Base-by-base conservation (phyloP, 2,797 vertebrate genomes). In the Gila robusta region DNA sequence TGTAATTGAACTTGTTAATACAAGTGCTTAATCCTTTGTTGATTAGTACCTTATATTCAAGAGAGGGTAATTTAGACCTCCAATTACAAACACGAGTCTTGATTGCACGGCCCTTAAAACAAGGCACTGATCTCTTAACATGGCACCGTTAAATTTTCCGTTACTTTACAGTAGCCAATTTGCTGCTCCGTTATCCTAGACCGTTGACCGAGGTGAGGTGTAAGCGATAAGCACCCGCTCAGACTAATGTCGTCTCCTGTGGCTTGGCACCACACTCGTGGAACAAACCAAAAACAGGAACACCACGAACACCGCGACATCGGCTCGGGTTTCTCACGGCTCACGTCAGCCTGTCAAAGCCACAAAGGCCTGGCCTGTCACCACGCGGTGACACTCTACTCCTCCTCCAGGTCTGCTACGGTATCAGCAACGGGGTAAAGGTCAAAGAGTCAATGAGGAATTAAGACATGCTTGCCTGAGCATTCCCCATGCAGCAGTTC, bases 1-100 rank as follows among this genome's bases (percentile, higher is more conserved):
- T 94, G 96, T 96, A 97, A 98, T 97, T 98, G 97, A 97, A 97
- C 95, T 95, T 94, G 94, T 94, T 95, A 96, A 95, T 96, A 95
- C 94, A 96, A 96, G 95, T 95, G 95, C 94, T 97, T 96, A 94
- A 96, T 96, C 96, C 95, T 96, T 92, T 92, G 94, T 96, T 97
- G 95, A 98, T 98, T 97, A 97, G 95, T 94, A 96, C 96, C 95
- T 96, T 96, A 96, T 96, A 96, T 96, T 95, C 95, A 52, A 90
- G 89, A 95, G 93, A 93, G 96, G 95, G 95, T 97, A 97, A 98
- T 98, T 97, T 96, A 96, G 93, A 93, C 93, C 93, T 94, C 96
- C 96, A 95, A 95, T 97, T 96, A 96, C 95, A 95, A 92, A 94
- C 95, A 96, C 93, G 91, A 96, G 95, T 94, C 95, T 94, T 96